Evolutionary conservation across 2,888 invertebrate genomes (phyloP).

Genomic region (Agriopis aurantiaria): DNA sequence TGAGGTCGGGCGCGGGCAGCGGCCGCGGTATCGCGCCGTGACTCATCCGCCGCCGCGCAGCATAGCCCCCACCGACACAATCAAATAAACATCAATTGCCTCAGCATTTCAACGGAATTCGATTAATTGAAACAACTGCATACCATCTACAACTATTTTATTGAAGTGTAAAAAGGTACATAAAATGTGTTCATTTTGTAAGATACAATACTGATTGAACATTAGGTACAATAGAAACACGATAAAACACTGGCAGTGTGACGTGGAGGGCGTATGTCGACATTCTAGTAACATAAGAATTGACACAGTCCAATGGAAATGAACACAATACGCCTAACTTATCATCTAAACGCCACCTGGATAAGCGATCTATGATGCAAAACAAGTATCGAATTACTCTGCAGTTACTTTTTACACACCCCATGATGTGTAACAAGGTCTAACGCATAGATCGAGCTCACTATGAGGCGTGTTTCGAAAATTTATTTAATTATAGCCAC

Average conservation of each 20-base stretch:
- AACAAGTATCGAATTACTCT: slow-evolving; percentile 67
- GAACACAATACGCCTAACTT: slow-evolving; percentile 75
- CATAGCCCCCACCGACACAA: slow-evolving; percentile 61
- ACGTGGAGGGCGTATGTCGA: slow-evolving; percentile 86
- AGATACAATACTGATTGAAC: slow-evolving; percentile 49
- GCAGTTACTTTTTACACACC: slow-evolving; percentile 64
- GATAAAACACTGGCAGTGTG: slow-evolving; percentile 76
- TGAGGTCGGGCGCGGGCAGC: slow-evolving; percentile 56
- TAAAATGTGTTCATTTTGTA: slow-evolving; percentile 73
- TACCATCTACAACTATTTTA: slow-evolving; percentile 82
- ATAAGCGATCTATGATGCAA: slow-evolving; percentile 73
- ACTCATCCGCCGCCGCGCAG: slow-evolving; percentile 59
- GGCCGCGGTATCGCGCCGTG: slow-evolving; percentile 48
- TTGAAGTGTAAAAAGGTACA: slow-evolving; percentile 78
- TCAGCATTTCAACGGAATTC: slow-evolving; percentile 80
- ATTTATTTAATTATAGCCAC: slow-evolving; percentile 57
- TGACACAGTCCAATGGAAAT: slow-evolving; percentile 87
- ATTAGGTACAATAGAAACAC: slow-evolving; percentile 57
- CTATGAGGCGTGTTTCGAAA: slow-evolving; percentile 65
- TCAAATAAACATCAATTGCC: slow-evolving; percentile 75
- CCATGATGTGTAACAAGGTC: slow-evolving; percentile 80
- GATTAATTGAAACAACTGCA: slow-evolving; percentile 82
- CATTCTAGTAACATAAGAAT: slow-evolving; percentile 89
- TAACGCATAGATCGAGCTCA: slow-evolving; percentile 80
- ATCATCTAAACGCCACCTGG: slow-evolving; percentile 55